Conservation (phyloP, 2,113 vertebrate species). For the Narcine bancroftii region DNA sequence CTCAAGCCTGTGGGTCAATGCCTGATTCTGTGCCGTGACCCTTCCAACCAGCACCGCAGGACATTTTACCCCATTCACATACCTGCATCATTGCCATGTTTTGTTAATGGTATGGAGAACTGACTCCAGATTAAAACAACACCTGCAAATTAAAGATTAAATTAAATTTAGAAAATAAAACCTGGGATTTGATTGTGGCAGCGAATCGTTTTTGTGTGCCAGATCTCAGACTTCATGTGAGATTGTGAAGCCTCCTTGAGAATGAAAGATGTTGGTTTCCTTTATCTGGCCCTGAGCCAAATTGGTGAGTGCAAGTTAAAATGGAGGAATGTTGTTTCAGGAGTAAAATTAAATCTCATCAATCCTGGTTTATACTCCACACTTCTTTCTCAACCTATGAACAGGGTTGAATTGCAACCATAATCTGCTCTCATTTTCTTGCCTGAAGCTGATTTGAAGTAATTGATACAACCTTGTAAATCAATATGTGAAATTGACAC, state of each 20-base stretch:
- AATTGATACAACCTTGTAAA: conserved; percentile 3
- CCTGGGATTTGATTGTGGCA: not conserved
- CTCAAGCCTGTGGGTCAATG: not conserved
- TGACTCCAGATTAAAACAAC: not conserved
- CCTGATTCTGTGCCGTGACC: not conserved
- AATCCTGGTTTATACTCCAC: not conserved
- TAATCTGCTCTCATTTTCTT: not conserved
- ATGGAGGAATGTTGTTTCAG: not conserved
- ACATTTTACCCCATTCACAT: not conserved
- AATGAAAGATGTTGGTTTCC: not conserved
- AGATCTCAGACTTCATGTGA: too few species aligned
- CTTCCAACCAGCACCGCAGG: not conserved
- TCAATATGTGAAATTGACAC: conserved; percentile 20
- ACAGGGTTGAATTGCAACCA: not conserved
- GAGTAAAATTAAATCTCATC: conserved; percentile 5
- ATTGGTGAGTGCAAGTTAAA: not conserved
- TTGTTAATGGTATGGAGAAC: not conserved
- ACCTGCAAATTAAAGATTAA: not conserved
- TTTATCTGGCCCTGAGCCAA: not conserved
- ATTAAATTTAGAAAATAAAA: not conserved
- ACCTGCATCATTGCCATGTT: not conserved
- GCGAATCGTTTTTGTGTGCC: not conserved
- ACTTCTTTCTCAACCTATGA: not conserved
- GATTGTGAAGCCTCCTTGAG: too few species aligned
- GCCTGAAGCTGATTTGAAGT: conserved; percentile 14